Percentiles rank a stretch among this genome's conserved stretches.
Evolutionary conservation across 2,888 invertebrate species (phyloP).

Genomic region (Dorcus hopei): DNA sequence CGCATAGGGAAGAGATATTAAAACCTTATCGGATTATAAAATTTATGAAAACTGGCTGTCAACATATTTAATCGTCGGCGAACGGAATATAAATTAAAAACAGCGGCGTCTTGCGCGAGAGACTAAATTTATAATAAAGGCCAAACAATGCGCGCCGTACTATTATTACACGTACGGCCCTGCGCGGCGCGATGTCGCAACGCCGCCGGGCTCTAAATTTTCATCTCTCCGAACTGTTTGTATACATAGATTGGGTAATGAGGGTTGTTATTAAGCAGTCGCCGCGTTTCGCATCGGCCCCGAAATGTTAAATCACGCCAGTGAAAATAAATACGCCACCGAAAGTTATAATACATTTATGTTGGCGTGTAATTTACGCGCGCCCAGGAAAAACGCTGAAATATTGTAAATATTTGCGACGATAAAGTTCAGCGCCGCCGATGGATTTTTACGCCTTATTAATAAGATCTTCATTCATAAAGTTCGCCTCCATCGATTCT

Average conservation of each 20-base stretch:
- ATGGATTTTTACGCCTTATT: no score
- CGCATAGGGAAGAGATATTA: not conserved
- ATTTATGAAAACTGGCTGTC: not conserved
- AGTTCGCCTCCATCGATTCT: no score
- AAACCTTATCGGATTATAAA: not conserved
- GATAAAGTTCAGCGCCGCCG: no score
- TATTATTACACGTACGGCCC: slow-evolving; percentile 7
- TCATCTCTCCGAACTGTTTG: slow-evolving; percentile 12
- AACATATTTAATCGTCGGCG: not conserved
- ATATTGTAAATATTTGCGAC: slow-evolving; percentile 16
- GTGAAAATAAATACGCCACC: slow-evolving; percentile 15
- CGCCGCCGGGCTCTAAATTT: slow-evolving; percentile 11
- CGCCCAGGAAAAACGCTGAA: slow-evolving; percentile 4
- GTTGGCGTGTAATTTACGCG: slow-evolving; percentile 12
- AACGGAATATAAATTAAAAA: not conserved
- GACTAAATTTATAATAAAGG: slow-evolving; percentile 16
- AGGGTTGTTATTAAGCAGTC: slow-evolving; percentile 17
- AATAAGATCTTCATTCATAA: no score
- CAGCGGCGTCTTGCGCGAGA: slow-evolving; percentile 4
- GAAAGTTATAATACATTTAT: slow-evolving; percentile 16
- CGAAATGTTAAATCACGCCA: slow-evolving; percentile 17
- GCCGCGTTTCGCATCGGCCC: not conserved
- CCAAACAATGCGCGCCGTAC: slow-evolving; percentile 7
- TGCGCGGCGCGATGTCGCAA: slow-evolving; percentile 6
- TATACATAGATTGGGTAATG: slow-evolving; percentile 16